A percentile compares a stretch with the other conserved stretches of the same genome.
These are phyloP conservation scores for Colossoma macropomum DNA, from an alignment of 2,113 vertebrate species.

Conservation along the genomic window DNA sequence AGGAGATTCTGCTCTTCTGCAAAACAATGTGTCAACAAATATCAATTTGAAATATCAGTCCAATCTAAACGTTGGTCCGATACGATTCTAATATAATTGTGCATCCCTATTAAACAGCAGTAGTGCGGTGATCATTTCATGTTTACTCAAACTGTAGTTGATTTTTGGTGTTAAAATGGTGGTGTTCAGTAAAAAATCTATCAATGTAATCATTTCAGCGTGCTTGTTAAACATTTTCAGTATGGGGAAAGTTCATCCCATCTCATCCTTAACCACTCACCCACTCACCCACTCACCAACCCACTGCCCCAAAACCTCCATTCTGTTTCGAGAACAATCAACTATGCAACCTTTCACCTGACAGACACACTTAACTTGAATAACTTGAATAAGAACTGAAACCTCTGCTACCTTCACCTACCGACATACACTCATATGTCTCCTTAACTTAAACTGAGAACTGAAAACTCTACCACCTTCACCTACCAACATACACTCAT, in stretches of 20 bases:
- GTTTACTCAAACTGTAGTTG: too few species aligned
- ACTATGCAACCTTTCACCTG: not conserved
- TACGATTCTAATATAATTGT: too few species aligned
- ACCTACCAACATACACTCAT: not conserved
- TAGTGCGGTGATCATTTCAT: too few species aligned
- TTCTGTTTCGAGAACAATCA: slow-evolving; percentile 16
- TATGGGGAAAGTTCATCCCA: not conserved
- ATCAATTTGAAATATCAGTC: too few species aligned
- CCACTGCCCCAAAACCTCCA: not conserved
- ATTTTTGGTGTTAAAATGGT: too few species aligned
- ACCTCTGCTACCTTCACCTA: not conserved
- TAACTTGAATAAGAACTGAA: not conserved
- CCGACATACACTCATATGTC: not conserved
- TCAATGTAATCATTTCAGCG: too few species aligned
- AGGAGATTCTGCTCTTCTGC: too few species aligned
- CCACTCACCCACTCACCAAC: not conserved
- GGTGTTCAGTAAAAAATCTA: too few species aligned
- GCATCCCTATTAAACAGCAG: too few species aligned
- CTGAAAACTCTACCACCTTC: not conserved
- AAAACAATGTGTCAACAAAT: too few species aligned
- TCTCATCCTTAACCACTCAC: not conserved
- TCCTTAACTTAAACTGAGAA: not conserved
- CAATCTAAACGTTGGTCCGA: too few species aligned
- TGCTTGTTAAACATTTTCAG: too few species aligned
- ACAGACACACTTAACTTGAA: not conserved